These are phyloP conservation scores for Mechanitis messenoides DNA, from an alignment of 2,888 invertebrate genomes.

Conservation along the genomic window DNA sequence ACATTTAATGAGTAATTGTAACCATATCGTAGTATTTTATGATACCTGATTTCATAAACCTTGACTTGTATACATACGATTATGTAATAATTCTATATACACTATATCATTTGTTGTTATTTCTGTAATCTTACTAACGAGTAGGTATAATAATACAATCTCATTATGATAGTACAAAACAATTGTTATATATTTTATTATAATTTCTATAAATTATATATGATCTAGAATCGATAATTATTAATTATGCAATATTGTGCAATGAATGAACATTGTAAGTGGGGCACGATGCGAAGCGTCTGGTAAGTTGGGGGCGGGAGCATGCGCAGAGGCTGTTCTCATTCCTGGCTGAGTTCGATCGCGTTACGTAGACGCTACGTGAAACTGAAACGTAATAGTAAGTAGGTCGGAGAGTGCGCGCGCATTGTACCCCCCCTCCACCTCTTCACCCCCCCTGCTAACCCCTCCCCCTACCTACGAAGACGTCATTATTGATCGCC, in stretches of 20 bases:
- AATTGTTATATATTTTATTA: no score
- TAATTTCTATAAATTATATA: not conserved
- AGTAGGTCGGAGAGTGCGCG: constrained; percentile 70
- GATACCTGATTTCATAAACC: not conserved
- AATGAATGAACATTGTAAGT: constrained; percentile 39
- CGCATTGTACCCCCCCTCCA: constrained; percentile 43
- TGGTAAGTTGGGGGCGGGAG: constrained; percentile 38
- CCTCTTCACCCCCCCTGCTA: constrained; percentile 20
- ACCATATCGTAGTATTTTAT: not conserved
- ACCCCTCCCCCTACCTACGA: constrained; percentile 20
- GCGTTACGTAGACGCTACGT: constrained; percentile 70
- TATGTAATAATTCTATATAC: no score
- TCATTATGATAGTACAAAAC: no score
- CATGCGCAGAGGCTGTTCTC: constrained; percentile 42
- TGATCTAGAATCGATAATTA: not conserved
- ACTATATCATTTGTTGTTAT: no score
- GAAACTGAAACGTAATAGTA: constrained; percentile 62
- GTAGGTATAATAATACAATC: no score
- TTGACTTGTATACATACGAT: not conserved
- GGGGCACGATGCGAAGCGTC: constrained; percentile 46
- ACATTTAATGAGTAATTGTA: constrained; percentile 7
- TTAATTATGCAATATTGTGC: constrained; percentile 37
- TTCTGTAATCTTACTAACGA: no score
- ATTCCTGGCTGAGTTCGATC: constrained; percentile 50
- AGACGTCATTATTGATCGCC: constrained; percentile 75